Conservation (phyloP, 2,113 vertebrate genomes). For the Vulpes ferrilata region DNA sequence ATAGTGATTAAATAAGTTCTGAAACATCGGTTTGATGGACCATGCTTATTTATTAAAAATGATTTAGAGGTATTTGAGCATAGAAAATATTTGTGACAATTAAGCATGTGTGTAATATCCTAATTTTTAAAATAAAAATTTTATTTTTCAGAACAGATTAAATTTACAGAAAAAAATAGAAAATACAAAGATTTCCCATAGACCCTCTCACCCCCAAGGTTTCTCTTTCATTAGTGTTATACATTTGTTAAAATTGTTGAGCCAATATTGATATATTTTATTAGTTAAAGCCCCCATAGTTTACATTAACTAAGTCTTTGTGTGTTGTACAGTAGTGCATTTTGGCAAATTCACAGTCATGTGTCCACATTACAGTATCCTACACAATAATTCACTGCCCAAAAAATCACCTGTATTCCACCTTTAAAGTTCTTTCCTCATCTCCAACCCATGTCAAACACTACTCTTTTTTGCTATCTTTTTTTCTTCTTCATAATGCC, state of each 20-base stretch:
- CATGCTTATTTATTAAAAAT: not conserved
- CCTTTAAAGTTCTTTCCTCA: not conserved
- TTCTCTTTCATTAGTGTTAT: not conserved
- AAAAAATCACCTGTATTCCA: not conserved
- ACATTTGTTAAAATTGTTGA: not conserved
- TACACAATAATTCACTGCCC: not conserved
- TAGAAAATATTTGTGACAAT: not conserved
- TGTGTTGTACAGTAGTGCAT: not conserved
- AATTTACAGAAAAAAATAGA: not conserved
- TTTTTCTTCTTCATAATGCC: slow-evolving; percentile 28
- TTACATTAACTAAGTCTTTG: not conserved
- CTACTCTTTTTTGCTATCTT: not conserved
- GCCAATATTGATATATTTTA: not conserved
- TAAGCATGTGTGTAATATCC: not conserved
- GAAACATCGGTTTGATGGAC: not conserved
- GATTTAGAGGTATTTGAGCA: not conserved
- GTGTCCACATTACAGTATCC: not conserved
- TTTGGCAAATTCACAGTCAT: not conserved
- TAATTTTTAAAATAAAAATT: slow-evolving; percentile 16
- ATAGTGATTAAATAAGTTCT: slow-evolving; percentile 31
- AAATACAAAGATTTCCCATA: not conserved
- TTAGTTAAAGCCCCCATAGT: not conserved
- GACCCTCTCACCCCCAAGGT: not conserved
- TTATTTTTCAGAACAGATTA: not conserved
- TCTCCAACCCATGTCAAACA: not conserved